A percentile compares a stretch with the other conserved stretches of the same genome.
Evolutionary conservation across 1,140 invertebrate genomes (phyloP).

Genomic region (Bombyx mori): DNA sequence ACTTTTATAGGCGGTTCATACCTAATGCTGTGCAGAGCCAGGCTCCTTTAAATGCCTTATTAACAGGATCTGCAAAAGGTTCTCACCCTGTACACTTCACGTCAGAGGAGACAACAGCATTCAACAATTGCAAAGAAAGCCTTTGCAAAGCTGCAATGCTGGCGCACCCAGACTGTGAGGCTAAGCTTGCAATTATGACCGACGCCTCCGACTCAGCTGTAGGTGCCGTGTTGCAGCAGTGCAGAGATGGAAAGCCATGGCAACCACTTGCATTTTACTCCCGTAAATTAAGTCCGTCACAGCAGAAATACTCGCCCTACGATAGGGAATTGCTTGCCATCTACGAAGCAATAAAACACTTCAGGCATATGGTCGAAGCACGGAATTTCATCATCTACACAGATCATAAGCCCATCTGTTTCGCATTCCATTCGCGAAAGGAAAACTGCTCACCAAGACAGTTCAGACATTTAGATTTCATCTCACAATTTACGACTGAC

Average conservation of each 20-base stretch:
- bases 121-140: not conserved
- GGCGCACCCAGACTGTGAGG: not conserved
- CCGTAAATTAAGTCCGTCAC: not conserved
- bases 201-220: not conserved
- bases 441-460: slow-evolving; percentile 1
- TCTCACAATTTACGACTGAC: not conserved
- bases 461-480: not conserved
- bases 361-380: not conserved
- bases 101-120: not conserved
- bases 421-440: not conserved
- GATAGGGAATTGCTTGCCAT: not conserved
- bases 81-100: not conserved
- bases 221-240: not conserved
- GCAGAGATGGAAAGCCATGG: not conserved
- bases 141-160: not conserved
- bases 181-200: not conserved
- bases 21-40: not conserved
- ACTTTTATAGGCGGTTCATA: not conserved
- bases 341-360: slow-evolving; percentile 1
- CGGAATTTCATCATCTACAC: not conserved
- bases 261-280: not conserved
- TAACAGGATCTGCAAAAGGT: not conserved
- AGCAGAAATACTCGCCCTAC: not conserved
- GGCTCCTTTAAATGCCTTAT: not conserved
- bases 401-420: not conserved